Percentiles rank a stretch among this genome's conserved stretches.
These are phyloP conservation scores for Psix sp. DNA, from an alignment of 1,140 invertebrate species.

Conservation along the genomic window DNA sequence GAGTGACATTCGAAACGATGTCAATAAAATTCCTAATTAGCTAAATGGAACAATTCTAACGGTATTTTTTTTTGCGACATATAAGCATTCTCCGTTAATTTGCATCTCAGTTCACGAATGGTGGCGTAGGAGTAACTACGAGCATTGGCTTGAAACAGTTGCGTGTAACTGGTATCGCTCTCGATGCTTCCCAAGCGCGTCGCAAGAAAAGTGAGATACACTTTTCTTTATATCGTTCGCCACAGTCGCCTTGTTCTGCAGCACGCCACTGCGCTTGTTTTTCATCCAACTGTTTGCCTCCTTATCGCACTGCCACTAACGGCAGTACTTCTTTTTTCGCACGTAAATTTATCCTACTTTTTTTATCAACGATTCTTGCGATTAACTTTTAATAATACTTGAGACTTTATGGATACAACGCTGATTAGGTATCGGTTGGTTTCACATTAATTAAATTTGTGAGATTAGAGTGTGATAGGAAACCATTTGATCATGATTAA, in stretches of 20 bases:
- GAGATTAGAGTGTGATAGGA: constrained; percentile 14
- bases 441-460: constrained; percentile 25
- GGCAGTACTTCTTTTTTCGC: constrained; percentile 35
- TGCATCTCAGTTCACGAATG: constrained; percentile 32
- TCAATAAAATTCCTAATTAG: constrained; percentile 40
- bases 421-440: constrained; percentile 5
- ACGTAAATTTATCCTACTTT: not conserved
- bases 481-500: constrained; percentile 26
- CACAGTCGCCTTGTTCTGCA: constrained; percentile 7
- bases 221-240: constrained; percentile 47
- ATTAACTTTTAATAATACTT: constrained; percentile 33
- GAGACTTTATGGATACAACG: constrained; percentile 10
- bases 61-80: constrained; percentile 20
- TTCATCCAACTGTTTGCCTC: constrained; percentile 26
- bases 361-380: constrained; percentile 21
- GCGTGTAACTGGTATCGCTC: constrained; percentile 62
- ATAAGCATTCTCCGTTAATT: constrained; percentile 40
- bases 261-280: constrained; percentile 27
- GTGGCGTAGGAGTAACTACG: constrained; percentile 34
- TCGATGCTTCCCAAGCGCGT: constrained; percentile 56
- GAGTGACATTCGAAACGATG: constrained; percentile 5
- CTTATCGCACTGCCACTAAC: constrained; percentile 44
- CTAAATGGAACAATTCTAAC: constrained; percentile 24
- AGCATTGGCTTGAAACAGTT: constrained; percentile 49
- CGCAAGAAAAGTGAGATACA: constrained; percentile 53